Evolutionary conservation across 2,888 invertebrate species (phyloP), one percentile per base, ranked within the genome.

Genomic region (Diarsia dahlii): DNA sequence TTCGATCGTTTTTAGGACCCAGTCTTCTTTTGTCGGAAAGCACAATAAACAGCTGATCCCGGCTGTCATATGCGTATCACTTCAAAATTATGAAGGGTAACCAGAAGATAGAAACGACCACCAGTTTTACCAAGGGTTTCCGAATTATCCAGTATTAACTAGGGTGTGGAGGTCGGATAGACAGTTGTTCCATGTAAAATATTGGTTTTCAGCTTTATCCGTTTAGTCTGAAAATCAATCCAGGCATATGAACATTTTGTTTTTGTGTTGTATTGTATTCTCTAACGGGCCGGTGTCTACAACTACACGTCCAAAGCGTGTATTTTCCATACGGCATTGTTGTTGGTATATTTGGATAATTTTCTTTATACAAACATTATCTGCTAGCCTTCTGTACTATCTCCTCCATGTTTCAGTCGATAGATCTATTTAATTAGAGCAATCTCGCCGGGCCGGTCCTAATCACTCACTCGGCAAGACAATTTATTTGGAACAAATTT

Each of bases 401-500:
- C 12, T 64, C 45, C 8, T 34, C n/a, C 13, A 13, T 52, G 45
- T 18, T 54, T 23, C 68, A 52, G 28, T 69, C 76, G 74, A 85
- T 73, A 71, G 54, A 84, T 73, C 72, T 78, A 76, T 84, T 85
- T 84, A 84, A 85, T 87, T 78, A 87, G 76, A 76, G 71, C 67
- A 65, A 84, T 73, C 85, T 81, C 64, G 50, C 39, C 58, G 65
- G 64, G n/a, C 64, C 63, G 56, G 50, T 65, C 60, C 64, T 81
- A 85, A 85, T 81, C 82, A 84, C 74, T 76, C 85, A 74, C 66
- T 78, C 48, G 74, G 54, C 70, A 74, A 76, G 74, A 77, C 85
- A 82, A 85, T 82, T 80, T 76, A 75, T 82, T 82, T 74, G 66
- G 74, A 79, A 84, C 81, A 70, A 81, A 74, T 81, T 87, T 84